phyloP scores from a whole-genome alignment of 2,888 invertebrate species.

The Colostygia pectinataria region DNA sequence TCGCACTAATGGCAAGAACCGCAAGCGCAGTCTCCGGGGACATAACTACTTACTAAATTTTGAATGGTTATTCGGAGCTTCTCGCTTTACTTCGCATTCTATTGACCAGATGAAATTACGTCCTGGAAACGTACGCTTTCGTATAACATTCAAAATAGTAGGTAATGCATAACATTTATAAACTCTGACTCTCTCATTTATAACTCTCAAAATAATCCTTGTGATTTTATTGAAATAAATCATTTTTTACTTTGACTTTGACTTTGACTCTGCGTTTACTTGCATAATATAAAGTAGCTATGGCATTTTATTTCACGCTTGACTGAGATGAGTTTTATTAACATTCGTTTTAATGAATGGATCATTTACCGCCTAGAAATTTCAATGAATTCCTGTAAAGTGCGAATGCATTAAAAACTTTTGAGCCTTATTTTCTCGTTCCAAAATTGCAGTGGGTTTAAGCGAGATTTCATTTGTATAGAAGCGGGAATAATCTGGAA shows the following conservation, averaged over 20 bases:
- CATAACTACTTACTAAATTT: constrained; percentile 69
- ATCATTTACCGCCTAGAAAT: constrained; percentile 34
- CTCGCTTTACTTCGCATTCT: constrained; percentile 55
- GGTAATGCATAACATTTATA: constrained; percentile 1
- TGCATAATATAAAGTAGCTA: too few relatives aligned
- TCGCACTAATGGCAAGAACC: constrained; percentile 77
- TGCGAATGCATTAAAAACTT: constrained; percentile 75
- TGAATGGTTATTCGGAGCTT: constrained; percentile 69
- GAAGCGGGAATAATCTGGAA: constrained; percentile 80
- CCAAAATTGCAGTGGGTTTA: constrained; percentile 81
- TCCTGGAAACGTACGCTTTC: constrained; percentile 24
- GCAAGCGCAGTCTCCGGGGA: constrained; percentile 70
- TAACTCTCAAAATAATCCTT: too few relatives aligned
- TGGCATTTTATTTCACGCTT: background rate
- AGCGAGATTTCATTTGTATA: constrained; percentile 83
- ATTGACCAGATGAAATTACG: constrained; percentile 60
- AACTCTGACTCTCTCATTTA: too few relatives aligned
- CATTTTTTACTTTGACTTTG: too few relatives aligned
- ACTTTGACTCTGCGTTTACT: too few relatives aligned
- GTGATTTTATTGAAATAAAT: too few relatives aligned
- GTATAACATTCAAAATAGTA: background rate
- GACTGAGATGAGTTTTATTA: background rate
- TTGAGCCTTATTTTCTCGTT: constrained; percentile 78
- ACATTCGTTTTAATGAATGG: background rate
- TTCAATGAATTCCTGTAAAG: constrained; percentile 66